Percentiles rank a stretch among this genome's conserved stretches.
Conservation (phyloP, 2,888 invertebrate species). For the Pegoplata infirma region DNA sequence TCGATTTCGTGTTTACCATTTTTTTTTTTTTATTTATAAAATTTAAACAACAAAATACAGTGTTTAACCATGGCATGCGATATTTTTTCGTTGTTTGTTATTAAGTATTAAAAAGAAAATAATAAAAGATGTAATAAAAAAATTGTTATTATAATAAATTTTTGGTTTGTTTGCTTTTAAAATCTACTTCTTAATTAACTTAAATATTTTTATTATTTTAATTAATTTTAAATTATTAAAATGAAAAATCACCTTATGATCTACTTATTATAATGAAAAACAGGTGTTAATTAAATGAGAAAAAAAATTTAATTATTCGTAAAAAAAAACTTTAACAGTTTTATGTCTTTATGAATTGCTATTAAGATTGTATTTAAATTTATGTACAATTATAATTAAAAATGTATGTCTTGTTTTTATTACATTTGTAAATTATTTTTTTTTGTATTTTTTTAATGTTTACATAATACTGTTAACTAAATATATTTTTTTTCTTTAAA, state of each 20-base stretch:
- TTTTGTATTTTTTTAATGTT: background rate
- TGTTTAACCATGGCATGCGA: background rate
- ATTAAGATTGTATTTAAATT: slow-evolving; percentile 2
- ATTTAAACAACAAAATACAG: background rate
- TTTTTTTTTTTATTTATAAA: background rate
- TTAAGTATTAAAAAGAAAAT: background rate
- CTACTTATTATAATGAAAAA: background rate
- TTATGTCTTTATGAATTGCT: slow-evolving; percentile 4
- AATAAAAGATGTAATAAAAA: background rate
- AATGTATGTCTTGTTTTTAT: background rate
- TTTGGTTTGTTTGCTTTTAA: too few species aligned
- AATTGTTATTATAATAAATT: slow-evolving; percentile 4
- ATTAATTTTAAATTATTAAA: slow-evolving; percentile 1
- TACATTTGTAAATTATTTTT: background rate
- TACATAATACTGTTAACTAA: background rate
- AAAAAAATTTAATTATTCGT: slow-evolving; percentile 18
- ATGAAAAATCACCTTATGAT: slow-evolving; percentile 6
- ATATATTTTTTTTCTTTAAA: background rate
- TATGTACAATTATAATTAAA: slow-evolving; percentile 23
- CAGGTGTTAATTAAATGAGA: slow-evolving; percentile 18
- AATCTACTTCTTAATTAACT: too few species aligned
- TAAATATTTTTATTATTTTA: background rate
- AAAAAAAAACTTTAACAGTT: background rate
- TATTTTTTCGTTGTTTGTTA: background rate
- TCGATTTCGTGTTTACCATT: slow-evolving; percentile 29